Evolutionary conservation across 53 echinoderm and acorn worm species (phyloP).

Genomic region (Antedon mediterranea): DNA sequence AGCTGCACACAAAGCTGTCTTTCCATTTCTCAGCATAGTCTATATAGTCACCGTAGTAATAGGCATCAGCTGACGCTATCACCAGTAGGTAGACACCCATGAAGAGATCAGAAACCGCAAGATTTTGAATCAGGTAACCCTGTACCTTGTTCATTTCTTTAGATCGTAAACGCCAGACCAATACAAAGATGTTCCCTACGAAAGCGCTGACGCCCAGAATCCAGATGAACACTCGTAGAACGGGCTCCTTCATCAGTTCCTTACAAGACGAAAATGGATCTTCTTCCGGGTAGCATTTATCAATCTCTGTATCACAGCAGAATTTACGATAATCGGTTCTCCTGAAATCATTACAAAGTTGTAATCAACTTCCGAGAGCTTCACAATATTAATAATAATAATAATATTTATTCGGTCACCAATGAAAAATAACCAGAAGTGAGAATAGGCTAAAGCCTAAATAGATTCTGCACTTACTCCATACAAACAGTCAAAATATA

Average conservation of each 20-base stretch:
- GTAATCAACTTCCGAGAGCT: too few species aligned
- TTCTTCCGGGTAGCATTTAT: slow-evolving; percentile 6
- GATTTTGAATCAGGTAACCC: slow-evolving; percentile 35
- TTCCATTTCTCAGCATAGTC: slow-evolving; percentile 39
- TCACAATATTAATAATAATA: too few species aligned
- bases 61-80: slow-evolving; percentile 40
- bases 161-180: slow-evolving; percentile 14
- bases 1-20: slow-evolving; percentile 21
- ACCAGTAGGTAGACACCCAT: slow-evolving; percentile 70
- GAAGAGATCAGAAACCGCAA: slow-evolving; percentile 49
- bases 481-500: too few species aligned
- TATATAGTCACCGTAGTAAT: slow-evolving; percentile 33
- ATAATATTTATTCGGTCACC: too few species aligned
- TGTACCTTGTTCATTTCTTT: slow-evolving; percentile 24
- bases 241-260: slow-evolving; percentile 33
- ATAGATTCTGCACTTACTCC: too few species aligned
- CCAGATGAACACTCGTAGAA: slow-evolving; percentile 44
- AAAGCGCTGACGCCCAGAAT: slow-evolving; percentile 34
- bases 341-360: neutral
- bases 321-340: slow-evolving; percentile 26
- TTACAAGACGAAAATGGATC: slow-evolving; percentile 52
- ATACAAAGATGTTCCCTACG: slow-evolving; percentile 30
- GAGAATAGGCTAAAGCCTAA: too few species aligned
- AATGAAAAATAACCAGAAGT: too few species aligned
- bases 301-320: slow-evolving; percentile 23